Evolutionary conservation across 1,140 invertebrate species (phyloP), one percentile per base, ranked within the genome.

Genomic region (Ceratoteleas bidentatus): DNA sequence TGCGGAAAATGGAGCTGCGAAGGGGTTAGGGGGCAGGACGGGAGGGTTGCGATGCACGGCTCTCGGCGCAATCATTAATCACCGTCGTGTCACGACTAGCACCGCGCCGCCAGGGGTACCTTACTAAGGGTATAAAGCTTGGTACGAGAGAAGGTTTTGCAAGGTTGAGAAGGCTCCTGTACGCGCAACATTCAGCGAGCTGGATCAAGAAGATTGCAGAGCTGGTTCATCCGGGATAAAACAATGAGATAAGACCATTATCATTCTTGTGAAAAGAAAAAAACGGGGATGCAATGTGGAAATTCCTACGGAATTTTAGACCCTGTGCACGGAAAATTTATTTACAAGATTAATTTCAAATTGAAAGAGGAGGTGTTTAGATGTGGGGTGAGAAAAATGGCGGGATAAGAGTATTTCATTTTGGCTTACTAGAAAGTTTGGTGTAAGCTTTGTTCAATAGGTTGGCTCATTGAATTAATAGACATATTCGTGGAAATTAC

Each of bases 1-100:
- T 49, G 61, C 65, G 53, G 73, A 77, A 86, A 70, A 81, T 81
- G 68, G 60, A 82, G 61, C 45, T 74, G 65, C 58, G 58, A 56
- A 49, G 68, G 66, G 84, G 32, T 58, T 32, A 61, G 50, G 79
- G 70, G 54, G 47, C 45, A 15, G 24, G 24, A 24, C 24, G 84
- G 72, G 52, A 79, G 49, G 78, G 58, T 49, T 38, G 60, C 73
- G 87, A 86, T 90, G 88, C 87, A 89, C 86, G 86, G 89, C 85
- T 90, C 89, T 88, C 75, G 68, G 83, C 79, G 81, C 79, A 87
- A 92, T 90, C 90, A 91, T 91, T 92, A 92, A 92, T 92, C 90
- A 92, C 86, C 84, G 88, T 87, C 88, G 87, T 88, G 90, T 91
- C 90, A 91, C 85, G 89, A 89, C 90, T 90, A 88, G 89, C 86